Evolutionary conservation across 2,797 vertebrate species (phyloP).

Genomic region (Clarias laeviceps): DNA sequence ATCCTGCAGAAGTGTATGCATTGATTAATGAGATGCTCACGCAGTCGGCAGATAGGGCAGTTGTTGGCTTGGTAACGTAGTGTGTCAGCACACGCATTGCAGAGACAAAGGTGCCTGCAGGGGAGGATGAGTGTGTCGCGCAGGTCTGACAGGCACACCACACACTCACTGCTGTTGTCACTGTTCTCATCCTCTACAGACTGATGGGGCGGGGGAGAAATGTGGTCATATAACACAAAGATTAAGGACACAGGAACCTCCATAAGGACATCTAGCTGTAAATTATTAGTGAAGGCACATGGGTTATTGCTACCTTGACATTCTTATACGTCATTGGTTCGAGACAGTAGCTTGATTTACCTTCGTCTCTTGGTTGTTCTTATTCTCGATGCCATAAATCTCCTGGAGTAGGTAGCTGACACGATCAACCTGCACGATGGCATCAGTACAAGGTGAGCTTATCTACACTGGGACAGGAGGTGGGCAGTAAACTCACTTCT

Average conservation of each 20-base stretch:
- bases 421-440: conserved; percentile 85
- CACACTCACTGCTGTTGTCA: conserved; percentile 97
- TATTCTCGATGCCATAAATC: conserved; percentile 99
- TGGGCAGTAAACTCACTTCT: not conserved
- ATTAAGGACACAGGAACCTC: conserved; percentile 1
- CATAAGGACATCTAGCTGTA: not conserved
- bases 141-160: conserved; percentile 94
- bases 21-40: conserved; percentile 76
- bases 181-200: conserved; percentile 94
- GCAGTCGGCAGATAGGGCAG: conserved; percentile 97
- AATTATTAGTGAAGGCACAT: not conserved
- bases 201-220: conserved; percentile 67
- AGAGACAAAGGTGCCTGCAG: conserved; percentile 94
- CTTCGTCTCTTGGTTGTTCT: conserved; percentile 99
- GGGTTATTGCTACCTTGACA: not conserved
- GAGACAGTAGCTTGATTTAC: conserved; percentile 63
- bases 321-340: conserved; percentile 4
- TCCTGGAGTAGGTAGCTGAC: conserved; percentile 98
- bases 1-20: conserved; percentile 22
- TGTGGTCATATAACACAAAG: not conserved
- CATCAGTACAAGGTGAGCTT: not conserved
- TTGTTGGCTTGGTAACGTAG: conserved; percentile 98
- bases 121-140: conserved; percentile 95
- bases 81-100: conserved; percentile 93
- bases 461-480: conserved; percentile 12